These are phyloP conservation scores for Hydra vulgaris DNA, from an alignment of 30 jellyfish, hydroid and myxozoan genomes.

Conservation along the genomic window DNA sequence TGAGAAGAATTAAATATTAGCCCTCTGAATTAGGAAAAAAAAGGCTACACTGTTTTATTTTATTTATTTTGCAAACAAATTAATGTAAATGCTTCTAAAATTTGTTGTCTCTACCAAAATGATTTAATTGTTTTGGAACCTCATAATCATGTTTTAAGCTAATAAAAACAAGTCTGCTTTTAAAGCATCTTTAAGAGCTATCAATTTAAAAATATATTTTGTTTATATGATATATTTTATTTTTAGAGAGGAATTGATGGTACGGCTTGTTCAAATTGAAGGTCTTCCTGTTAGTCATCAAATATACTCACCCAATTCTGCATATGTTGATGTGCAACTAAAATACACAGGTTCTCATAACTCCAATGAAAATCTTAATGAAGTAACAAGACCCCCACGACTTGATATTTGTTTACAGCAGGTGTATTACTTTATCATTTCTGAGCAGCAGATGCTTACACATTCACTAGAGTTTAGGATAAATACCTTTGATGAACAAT, in stretches of 20 bases:
- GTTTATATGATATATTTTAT: background rate
- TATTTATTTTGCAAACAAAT: too few species aligned
- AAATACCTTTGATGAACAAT: conserved; percentile 79
- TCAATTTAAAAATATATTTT: too few species aligned
- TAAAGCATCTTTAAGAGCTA: too few species aligned
- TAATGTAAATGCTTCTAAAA: too few species aligned
- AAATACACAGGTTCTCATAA: conserved; percentile 38
- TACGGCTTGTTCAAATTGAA: conserved; percentile 86
- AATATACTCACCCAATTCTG: conserved; percentile 67
- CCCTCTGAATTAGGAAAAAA: too few species aligned
- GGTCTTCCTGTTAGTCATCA: conserved; percentile 62
- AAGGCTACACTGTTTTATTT: too few species aligned
- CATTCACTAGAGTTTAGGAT: conserved; percentile 71
- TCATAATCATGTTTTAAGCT: too few species aligned
- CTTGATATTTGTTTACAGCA: conserved; percentile 88
- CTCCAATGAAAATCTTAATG: conserved; percentile 15
- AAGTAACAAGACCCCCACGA: conserved; percentile 63
- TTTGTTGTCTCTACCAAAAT: too few species aligned
- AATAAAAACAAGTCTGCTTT: too few species aligned
- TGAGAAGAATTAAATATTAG: too few species aligned
- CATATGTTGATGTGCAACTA: conserved; percentile 87
- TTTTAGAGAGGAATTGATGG: conserved; percentile 91
- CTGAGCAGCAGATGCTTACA: conserved; percentile 68
- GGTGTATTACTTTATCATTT: conserved; percentile 73
- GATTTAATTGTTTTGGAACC: too few species aligned